Evolutionary conservation across 2,113 vertebrate species (phyloP).

Genomic region (Aepyceros melampus): DNA sequence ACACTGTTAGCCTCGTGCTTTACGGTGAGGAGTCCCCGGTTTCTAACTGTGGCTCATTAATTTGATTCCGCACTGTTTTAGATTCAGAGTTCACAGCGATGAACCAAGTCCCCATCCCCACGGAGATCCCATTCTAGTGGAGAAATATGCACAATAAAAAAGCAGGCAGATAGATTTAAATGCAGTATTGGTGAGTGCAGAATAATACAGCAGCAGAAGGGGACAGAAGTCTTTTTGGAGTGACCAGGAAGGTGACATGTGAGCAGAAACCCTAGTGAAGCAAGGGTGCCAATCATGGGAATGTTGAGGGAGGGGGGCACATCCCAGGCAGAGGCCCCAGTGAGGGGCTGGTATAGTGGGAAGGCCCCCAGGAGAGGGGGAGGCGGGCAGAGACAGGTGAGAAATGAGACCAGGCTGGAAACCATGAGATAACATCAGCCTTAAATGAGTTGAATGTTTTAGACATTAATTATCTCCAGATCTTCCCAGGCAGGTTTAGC

Average conservation of each 20-base stretch:
- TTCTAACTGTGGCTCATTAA: background rate
- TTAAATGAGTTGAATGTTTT: background rate
- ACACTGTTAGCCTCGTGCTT: too few relatives aligned
- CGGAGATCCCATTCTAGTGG: background rate
- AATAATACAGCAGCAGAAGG: background rate
- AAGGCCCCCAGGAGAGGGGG: background rate
- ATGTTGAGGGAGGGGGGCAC: background rate
- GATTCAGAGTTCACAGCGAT: background rate
- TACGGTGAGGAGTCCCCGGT: rapidly evolving
- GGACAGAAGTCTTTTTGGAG: background rate
- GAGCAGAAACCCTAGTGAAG: background rate
- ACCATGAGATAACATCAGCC: background rate
- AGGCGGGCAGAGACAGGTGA: rapidly evolving
- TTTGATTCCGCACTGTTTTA: background rate
- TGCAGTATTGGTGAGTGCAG: background rate
- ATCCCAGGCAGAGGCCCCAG: background rate
- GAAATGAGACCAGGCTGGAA: background rate
- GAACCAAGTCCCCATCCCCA: background rate
- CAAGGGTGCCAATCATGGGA: background rate
- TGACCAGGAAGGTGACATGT: background rate
- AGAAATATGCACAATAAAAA: background rate
- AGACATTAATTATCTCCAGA: background rate
- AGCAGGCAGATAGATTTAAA: background rate
- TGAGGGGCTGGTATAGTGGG: background rate
- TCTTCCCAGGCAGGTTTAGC: background rate